Evolutionary conservation across 1,140 invertebrate genomes (phyloP).

Genomic region (Pogonomyrmex barbatus): DNA sequence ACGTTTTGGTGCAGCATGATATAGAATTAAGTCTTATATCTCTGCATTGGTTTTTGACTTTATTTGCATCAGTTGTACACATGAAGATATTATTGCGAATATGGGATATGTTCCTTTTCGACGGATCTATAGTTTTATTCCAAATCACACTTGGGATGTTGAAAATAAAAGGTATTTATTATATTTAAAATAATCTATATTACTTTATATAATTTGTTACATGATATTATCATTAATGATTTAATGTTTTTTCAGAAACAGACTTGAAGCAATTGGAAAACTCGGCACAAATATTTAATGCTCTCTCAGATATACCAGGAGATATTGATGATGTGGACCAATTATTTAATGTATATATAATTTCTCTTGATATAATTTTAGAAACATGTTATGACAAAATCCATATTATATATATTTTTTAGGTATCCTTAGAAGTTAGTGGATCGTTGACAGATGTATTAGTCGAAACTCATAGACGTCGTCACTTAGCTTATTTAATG

Average conservation of each 20-base stretch:
- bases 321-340: constrained; percentile 96
- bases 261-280: constrained; percentile 94
- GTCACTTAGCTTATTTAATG: constrained; percentile 98
- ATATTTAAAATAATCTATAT: constrained; percentile 17
- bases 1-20: constrained; percentile 96
- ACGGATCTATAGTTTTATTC: constrained; percentile 98
- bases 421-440: constrained; percentile 87
- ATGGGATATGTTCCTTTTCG: constrained; percentile 98
- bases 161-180: constrained; percentile 91
- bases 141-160: constrained; percentile 98
- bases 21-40: constrained; percentile 98
- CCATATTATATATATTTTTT: constrained; percentile 27
- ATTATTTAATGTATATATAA: constrained; percentile 88
- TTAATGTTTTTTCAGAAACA: constrained; percentile 87
- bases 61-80: constrained; percentile 99
- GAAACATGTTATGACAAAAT: constrained; percentile 83
- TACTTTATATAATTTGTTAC: constrained; percentile 30
- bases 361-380: constrained; percentile 43
- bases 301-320: constrained; percentile 97
- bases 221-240: constrained; percentile 11
- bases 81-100: constrained; percentile 97
- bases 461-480: constrained; percentile 95
- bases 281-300: constrained; percentile 98
- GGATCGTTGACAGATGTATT: constrained; percentile 93
- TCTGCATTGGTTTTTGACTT: constrained; percentile 98